Base-by-base conservation (phyloP, 2,888 invertebrate species). In the Archips crataeganus region DNA sequence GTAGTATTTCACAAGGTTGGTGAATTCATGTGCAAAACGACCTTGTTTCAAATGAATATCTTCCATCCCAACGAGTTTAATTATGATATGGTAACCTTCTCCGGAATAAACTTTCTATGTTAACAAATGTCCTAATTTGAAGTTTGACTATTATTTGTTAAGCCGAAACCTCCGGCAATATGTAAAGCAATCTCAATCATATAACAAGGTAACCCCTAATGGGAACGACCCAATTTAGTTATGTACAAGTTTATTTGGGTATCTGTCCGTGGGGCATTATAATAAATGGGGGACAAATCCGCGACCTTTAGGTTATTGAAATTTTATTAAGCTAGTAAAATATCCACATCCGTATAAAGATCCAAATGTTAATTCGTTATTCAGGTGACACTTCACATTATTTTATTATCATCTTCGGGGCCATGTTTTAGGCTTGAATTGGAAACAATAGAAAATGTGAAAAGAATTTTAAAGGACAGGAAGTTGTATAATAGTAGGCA, bases 211-310 rank as follows among this genome's bases (percentile, higher is more conserved):
- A 84, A 79, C 84, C 87, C 88, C 90, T 81, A 85, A 83, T 80
- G 90, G 90, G 90, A 85, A 87, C 87, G 88, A 90, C 92, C 91
- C 91, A 91, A 92, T 93, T 92, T 93, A 88, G 86, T 90, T 90
- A 88, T 90, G 87, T 87, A 89, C 87, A 91, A 91, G 90, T 92
- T 92, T 90, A 91, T 92, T 91, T 87, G 89, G 88, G 87, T 86
- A 90, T 89, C 85, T 87, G 84, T 90, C 92, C 91, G 84, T 78
- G 78, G 90, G 90, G 92, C 80, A 91, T 91, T 87, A 87, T 84
- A 85, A 76, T 91, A 91, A 89, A 91, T 90, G 88, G 85, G 87
- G 86, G 89, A 87, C 88, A 90, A 89, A 90, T 89, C 87, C 86
- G 82, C 84, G 87, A 89, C 88, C 88, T 86, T 85, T 84, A 83